Base-by-base conservation (phyloP, 2,888 invertebrate species). In the Sabellastarte sp. region DNA sequence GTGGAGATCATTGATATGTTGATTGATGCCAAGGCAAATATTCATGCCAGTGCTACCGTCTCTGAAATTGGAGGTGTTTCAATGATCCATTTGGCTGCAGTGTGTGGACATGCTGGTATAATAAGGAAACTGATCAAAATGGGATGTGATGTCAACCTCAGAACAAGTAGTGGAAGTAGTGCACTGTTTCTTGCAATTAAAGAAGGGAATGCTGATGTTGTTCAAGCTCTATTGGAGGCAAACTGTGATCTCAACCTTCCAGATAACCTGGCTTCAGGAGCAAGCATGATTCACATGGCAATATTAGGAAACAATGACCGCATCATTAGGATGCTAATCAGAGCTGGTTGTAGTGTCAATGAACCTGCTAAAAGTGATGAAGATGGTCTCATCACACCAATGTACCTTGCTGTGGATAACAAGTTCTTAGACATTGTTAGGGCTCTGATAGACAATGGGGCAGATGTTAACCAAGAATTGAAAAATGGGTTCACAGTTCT, bases 401-500 rank as follows among this genome's bases (percentile, higher is more conserved):
- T 70, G n/a, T 71, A 71, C 53, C 51, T 71, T 24, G 69, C 71
- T 20, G 67, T 71, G 24, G 69, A 71, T 55, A 50, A 63, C 32
- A 64, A 63, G 3, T 41, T 55, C 30, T n/a, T 50, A 33, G 59
- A 67, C 41, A 64, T 69, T 28, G 63, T 64, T 1, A 33, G 60
- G 41, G 55, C 61, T 1, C 57, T 70, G 26, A n/a, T 70, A 15
- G 64, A 69, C 29, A 55, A 65, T 1, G 68, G 69, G 2, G 63
- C 63, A 33, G 67, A 70, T 41, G 61, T 62, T 32, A 67, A 71
- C 60, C 2, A 55, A 29, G 63, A 57, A 32, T 62, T 70, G 10
- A 70, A 70, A 57, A 63, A 68, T 28, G 71, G 71, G 3, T 70
- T 63, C 58, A 70, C 67, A 1, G 71, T 70, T 10, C 33, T 71